These are phyloP conservation scores for Diglossa cyanea DNA, from an alignment of 2,797 vertebrate genomes.

Conservation along the genomic window DNA sequence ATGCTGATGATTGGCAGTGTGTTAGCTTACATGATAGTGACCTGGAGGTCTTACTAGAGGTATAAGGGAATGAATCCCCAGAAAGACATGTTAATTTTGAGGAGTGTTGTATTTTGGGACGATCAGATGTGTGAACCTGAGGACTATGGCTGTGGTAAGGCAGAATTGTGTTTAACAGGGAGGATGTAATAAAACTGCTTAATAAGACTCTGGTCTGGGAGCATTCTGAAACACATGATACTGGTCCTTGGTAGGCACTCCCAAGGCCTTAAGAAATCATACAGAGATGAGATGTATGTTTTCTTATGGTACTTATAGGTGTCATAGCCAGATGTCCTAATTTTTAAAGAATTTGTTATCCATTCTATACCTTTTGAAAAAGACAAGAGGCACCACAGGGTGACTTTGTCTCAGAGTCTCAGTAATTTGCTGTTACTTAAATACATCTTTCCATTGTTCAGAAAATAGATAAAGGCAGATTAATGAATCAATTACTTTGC, in stretches of 20 bases:
- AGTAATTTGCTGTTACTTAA: background rate
- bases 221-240: background rate
- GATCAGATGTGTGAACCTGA: background rate
- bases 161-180: background rate
- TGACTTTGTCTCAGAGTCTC: background rate
- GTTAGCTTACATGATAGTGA: background rate
- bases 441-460: background rate
- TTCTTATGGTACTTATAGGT: background rate
- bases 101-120: background rate
- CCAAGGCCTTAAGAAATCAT: background rate
- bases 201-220: background rate
- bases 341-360: background rate
- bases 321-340: background rate
- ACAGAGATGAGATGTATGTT: background rate
- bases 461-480: background rate
- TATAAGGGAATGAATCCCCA: background rate
- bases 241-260: background rate
- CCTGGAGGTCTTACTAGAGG: background rate
- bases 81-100: background rate
- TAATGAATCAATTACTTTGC: background rate
- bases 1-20: background rate
- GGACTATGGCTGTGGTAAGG: accelerated
- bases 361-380: background rate
- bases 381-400: background rate
- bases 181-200: background rate